Evolutionary conservation across 92 coral and sea anemone species (phyloP).

Genomic region (Parazoanthus swiftii): DNA sequence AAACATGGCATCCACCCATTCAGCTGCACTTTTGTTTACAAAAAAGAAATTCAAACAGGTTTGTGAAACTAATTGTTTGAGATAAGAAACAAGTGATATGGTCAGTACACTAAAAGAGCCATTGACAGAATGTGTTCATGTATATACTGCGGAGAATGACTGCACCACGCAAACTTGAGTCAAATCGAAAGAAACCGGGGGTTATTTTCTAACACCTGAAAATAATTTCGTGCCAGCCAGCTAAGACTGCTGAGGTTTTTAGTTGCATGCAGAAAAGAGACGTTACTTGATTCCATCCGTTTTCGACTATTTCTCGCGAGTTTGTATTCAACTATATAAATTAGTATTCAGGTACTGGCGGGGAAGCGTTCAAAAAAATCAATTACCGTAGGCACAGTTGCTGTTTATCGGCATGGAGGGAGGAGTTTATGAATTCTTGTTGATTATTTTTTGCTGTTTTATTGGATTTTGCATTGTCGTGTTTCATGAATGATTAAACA

Average conservation of each 20-base stretch:
- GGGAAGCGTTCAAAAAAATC: neutral
- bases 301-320: neutral
- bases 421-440: neutral
- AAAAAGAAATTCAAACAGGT: neutral
- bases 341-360: neutral
- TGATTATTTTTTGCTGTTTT: conserved; percentile 2
- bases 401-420: conserved; percentile 18
- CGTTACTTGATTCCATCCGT: neutral
- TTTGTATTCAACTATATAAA: neutral
- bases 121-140: too few relatives aligned
- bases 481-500: conserved; percentile 29
- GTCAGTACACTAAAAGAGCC: neutral
- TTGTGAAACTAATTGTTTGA: neutral
- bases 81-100: neutral
- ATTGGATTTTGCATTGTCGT: conserved; percentile 36
- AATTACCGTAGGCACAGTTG: neutral
- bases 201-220: neutral
- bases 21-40: neutral
- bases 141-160: too few relatives aligned
- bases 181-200: neutral
- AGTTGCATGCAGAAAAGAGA: neutral
- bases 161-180: neutral
- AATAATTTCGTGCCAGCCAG: neutral
- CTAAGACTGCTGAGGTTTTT: neutral
- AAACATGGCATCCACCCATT: neutral